These are phyloP conservation scores for Laothoe populi DNA, from an alignment of 2,888 invertebrate species.

Conservation along the genomic window DNA sequence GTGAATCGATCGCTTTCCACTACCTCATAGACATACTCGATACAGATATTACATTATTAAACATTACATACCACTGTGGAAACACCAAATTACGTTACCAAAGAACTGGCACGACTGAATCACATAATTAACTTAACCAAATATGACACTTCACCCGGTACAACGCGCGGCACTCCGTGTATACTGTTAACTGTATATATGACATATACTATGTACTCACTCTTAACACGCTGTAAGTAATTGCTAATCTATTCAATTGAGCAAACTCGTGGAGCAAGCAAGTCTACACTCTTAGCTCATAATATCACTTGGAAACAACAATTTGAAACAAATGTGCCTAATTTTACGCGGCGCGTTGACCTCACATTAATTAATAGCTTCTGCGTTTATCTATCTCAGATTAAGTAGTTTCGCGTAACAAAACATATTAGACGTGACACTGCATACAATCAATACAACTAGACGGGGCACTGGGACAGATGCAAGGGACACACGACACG, in stretches of 20 bases:
- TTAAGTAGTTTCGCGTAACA: conserved; percentile 34
- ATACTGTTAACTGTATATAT: no score
- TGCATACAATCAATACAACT: conserved; percentile 7
- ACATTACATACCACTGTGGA: neutral
- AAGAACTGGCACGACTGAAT: neutral
- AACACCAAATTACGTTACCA: conserved; percentile 3
- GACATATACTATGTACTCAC: conserved; percentile 52
- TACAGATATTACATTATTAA: neutral
- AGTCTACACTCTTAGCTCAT: conserved; percentile 42
- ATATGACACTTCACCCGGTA: conserved; percentile 3
- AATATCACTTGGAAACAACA: conserved; percentile 43
- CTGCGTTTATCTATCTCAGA: conserved; percentile 37
- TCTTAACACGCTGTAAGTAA: conserved; percentile 62
- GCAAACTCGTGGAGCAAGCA: conserved; percentile 41
- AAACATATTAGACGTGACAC: conserved; percentile 18
- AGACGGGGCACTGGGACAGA: neutral
- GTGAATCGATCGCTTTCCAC: conserved; percentile 13
- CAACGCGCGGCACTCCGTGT: neutral
- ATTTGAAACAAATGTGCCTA: conserved; percentile 44
- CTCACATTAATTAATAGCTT: conserved; percentile 47
- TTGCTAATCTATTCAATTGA: conserved; percentile 43
- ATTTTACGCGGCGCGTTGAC: conserved; percentile 52
- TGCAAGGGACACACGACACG: conserved; percentile 11
- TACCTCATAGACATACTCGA: neutral
- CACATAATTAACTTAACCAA: conserved; percentile 21